phyloP scores from a whole-genome alignment of 2,888 invertebrate genomes.

The Limnephilus rhombicus region DNA sequence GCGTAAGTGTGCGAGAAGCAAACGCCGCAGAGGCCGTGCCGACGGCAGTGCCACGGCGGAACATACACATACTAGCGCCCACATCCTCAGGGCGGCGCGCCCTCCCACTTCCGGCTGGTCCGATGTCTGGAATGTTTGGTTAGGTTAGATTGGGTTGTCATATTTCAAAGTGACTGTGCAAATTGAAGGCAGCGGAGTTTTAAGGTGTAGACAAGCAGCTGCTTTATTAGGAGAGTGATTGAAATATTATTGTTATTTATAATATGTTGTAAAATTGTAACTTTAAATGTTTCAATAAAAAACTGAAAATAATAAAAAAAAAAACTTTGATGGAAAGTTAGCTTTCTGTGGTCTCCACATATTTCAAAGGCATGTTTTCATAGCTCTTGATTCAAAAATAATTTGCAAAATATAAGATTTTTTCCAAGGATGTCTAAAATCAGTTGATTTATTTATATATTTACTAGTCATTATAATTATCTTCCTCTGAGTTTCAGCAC shows the following conservation, averaged over 20 bases:
- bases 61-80: slow-evolving; percentile 87
- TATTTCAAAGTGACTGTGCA: neutral
- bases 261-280: too few species aligned
- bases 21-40: slow-evolving; percentile 89
- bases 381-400: too few species aligned
- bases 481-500: neutral
- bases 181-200: neutral
- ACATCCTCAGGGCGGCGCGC: slow-evolving; percentile 91
- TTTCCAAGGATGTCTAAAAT: neutral
- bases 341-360: neutral
- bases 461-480: neutral
- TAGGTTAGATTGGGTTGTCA: neutral
- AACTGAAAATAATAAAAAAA: too few species aligned
- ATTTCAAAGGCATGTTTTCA: neutral
- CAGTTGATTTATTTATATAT: neutral
- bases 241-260: too few species aligned
- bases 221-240: too few species aligned
- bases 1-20: slow-evolving; percentile 92
- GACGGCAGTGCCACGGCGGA: slow-evolving; percentile 88
- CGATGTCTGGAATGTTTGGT: slow-evolving; percentile 81
- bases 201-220: too few species aligned
- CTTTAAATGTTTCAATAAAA: too few species aligned
- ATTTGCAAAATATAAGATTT: too few species aligned
- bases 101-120: slow-evolving; percentile 94
- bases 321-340: too few species aligned